These are phyloP conservation scores for Hylomyscus alleni DNA, from an alignment of 2,797 vertebrate genomes.

Conservation along the genomic window DNA sequence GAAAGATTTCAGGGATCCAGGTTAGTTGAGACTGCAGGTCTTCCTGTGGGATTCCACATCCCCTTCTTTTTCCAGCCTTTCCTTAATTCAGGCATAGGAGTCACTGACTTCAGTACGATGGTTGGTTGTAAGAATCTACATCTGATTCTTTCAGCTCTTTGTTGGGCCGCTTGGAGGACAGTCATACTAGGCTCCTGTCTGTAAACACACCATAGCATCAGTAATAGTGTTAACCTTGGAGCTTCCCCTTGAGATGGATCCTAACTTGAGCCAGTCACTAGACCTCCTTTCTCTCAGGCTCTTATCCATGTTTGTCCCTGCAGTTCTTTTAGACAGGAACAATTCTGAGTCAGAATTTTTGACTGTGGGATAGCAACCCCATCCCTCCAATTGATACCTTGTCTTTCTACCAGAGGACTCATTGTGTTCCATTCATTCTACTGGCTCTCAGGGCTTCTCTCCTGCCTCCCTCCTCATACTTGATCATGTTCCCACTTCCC, in stretches of 20 bases:
- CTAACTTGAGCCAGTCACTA: neutral
- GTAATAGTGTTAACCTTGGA: neutral
- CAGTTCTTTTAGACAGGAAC: neutral
- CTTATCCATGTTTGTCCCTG: neutral
- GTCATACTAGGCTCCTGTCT: neutral
- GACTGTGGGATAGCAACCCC: neutral
- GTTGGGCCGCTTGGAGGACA: neutral
- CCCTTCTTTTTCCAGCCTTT: neutral
- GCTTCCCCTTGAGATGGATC: neutral
- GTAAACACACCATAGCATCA: neutral
- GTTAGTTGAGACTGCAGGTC: neutral
- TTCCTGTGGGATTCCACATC: neutral
- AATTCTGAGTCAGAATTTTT: neutral
- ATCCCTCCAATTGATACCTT: neutral
- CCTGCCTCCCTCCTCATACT: neutral
- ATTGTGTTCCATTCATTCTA: neutral
- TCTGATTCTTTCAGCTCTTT: neutral
- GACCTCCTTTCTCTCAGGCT: neutral
- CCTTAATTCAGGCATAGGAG: neutral
- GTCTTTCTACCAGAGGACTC: neutral
- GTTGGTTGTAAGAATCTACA: neutral
- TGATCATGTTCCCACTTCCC: neutral
- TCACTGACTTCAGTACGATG: neutral
- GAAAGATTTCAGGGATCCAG: neutral
- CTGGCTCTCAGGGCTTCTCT: neutral